Base-by-base conservation (phyloP, 1,140 invertebrate species). In the Venturia canescens region DNA sequence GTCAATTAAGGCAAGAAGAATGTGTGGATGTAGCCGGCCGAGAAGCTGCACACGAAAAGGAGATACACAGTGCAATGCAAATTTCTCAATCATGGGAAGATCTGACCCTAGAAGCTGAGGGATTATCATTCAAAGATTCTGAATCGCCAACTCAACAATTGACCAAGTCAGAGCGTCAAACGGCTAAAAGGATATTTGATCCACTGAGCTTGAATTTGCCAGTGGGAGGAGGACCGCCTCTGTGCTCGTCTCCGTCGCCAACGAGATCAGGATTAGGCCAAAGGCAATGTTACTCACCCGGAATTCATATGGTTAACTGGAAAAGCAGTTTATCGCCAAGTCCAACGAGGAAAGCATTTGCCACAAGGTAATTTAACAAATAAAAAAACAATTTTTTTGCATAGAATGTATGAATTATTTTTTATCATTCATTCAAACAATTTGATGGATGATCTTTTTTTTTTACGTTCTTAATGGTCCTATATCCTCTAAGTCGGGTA, bases 21-120 rank as follows among this genome's bases (percentile, higher is more conserved):
- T 97, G 96, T 87, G 94, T 96, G 29, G 97, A 97, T 88, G 93
- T 96, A 3, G 94, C 93, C 85, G 96, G 96, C 85, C 93, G 97
- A 71, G 97, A 98, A 92, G 95, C 96, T 60, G 96, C 96, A n/a
- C 97, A 97, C 90, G 97, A 98, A 92, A 94, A 95, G 67, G 96
- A 98, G 92, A 94, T 97, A 74, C 96, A 97, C 87, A 95, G 95
- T 86, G 95, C 96, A 82, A 97, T 98, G 93, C 96, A 97, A 89
- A 97, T 98, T 91, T 97, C 97, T 1, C 96, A 97, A 88, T 97
- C 97, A 21, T 97, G 96, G 94, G 97, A 98, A 90, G 97, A 98
- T 91, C 93, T 98, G 4, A 95, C 95, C 0, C 91, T 98, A 34
- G 95, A 97, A 81, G 93, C 93, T 4, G 94, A 95, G 85, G 90